These are phyloP conservation scores for Corbicula japonica DNA, from an alignment of 2,888 invertebrate species.

Conservation along the genomic window DNA sequence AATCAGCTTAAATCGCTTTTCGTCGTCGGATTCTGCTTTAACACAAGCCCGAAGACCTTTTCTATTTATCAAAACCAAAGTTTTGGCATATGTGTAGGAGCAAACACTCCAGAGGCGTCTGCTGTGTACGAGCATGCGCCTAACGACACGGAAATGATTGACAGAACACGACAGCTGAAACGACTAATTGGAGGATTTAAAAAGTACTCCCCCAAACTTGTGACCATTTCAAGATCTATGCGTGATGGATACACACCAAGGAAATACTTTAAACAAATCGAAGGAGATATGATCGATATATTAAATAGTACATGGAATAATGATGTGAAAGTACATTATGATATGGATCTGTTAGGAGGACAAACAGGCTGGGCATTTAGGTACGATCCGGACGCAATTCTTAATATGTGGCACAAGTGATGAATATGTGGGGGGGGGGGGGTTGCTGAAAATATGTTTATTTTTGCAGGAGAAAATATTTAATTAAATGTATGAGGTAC, in stretches of 20 bases:
- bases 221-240: slow-evolving; percentile 81
- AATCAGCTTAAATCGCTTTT: slow-evolving; percentile 68
- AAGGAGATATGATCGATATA: slow-evolving; percentile 67
- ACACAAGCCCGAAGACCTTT: slow-evolving; percentile 66
- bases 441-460: too few relatives aligned
- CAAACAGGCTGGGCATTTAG: slow-evolving; percentile 77
- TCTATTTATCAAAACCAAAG: slow-evolving; percentile 12
- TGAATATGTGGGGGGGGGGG: too few relatives aligned
- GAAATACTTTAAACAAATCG: slow-evolving; percentile 70
- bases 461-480: too few relatives aligned
- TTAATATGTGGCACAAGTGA: too few relatives aligned
- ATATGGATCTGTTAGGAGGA: slow-evolving; percentile 77
- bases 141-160: slow-evolving; percentile 55
- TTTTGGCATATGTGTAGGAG: slow-evolving; percentile 74
- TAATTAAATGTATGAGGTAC: too few relatives aligned
- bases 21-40: slow-evolving; percentile 75
- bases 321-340: slow-evolving; percentile 70
- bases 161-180: slow-evolving; percentile 59
- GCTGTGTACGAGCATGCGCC: slow-evolving; percentile 70
- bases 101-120: slow-evolving; percentile 69
- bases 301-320: slow-evolving; percentile 55
- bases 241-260: slow-evolving; percentile 83
- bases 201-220: slow-evolving; percentile 59
- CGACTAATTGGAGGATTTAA: slow-evolving; percentile 58
- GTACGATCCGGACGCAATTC: too few relatives aligned